These are phyloP conservation scores for Hirtodrosophila trivittata DNA, from an alignment of 2,888 invertebrate genomes.

Conservation along the genomic window DNA sequence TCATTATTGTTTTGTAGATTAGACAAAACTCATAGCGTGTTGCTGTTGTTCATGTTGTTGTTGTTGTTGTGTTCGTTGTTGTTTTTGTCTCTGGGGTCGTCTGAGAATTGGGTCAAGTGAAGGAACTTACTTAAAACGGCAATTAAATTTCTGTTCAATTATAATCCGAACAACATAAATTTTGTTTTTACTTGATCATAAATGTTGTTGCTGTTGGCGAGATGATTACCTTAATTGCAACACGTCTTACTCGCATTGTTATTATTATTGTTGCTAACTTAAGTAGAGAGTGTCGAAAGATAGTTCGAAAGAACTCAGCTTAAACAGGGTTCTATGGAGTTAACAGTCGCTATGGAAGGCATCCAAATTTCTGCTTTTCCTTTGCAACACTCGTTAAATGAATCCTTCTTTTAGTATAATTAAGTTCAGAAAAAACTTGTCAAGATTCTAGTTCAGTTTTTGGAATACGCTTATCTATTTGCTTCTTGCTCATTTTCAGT, in stretches of 20 bases:
- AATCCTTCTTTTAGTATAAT: too few relatives aligned
- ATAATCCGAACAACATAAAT: slow-evolving; percentile 54
- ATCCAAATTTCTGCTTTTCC: too few relatives aligned
- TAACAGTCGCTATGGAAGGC: too few relatives aligned
- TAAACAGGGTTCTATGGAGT: too few relatives aligned
- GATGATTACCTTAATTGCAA: slow-evolving; percentile 64
- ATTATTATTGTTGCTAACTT: slow-evolving; percentile 28
- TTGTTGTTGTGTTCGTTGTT: slow-evolving; percentile 15
- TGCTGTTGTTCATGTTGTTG: slow-evolving; percentile 3
- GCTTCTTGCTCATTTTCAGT: too few relatives aligned
- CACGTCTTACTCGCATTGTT: slow-evolving; percentile 27
- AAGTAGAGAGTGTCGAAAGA: slow-evolving; percentile 9
- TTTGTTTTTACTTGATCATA: slow-evolving; percentile 25
- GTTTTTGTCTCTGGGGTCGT: slow-evolving; percentile 42
- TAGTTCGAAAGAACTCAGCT: slow-evolving; percentile 28
- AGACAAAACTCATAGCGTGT: too few relatives aligned
- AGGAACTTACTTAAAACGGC: slow-evolving; percentile 70
- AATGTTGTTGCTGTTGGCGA: slow-evolving; percentile 39
- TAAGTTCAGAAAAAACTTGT: too few relatives aligned
- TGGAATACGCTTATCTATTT: too few relatives aligned
- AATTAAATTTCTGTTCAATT: slow-evolving; percentile 70
- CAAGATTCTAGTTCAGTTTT: too few relatives aligned
- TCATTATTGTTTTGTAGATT: slow-evolving; percentile 25
- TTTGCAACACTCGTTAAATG: too few relatives aligned
- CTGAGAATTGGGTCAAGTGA: slow-evolving; percentile 75